Conservation (phyloP, 2,797 vertebrate species). For the Characodon lateralis region DNA sequence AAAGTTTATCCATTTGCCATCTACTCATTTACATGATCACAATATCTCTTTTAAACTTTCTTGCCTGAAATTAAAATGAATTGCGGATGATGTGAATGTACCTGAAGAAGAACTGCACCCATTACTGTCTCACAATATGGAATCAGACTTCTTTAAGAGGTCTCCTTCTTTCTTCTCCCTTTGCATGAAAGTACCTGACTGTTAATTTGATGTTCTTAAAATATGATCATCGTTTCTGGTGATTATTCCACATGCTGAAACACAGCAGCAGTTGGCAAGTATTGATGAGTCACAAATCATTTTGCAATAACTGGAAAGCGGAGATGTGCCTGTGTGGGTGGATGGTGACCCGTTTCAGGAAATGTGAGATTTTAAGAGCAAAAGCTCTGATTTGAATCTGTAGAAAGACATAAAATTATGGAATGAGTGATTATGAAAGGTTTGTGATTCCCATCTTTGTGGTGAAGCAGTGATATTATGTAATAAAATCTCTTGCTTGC, state of each 20-base stretch:
- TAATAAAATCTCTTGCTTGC: background rate
- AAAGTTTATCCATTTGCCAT: background rate
- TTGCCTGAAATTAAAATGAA: background rate
- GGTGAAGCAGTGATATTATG: background rate
- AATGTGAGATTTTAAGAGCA: constrained; percentile 61
- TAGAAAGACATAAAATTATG: constrained; percentile 28
- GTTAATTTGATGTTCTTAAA: constrained; percentile 4
- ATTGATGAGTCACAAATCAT: constrained; percentile 56
- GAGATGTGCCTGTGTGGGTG: constrained; percentile 52
- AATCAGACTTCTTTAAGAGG: background rate
- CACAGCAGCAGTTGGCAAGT: constrained; percentile 35
- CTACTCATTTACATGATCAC: background rate
- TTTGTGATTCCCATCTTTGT: too few species aligned
- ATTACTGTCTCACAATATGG: background rate
- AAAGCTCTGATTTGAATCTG: constrained; percentile 38
- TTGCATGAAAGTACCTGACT: constrained; percentile 18
- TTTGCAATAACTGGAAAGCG: constrained; percentile 50
- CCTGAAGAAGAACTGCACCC: background rate
- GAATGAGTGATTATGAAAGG: constrained; percentile 17
- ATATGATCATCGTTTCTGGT: constrained; percentile 38
- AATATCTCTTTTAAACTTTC: background rate
- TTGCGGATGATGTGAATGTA: background rate
- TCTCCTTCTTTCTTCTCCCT: constrained; percentile 9
- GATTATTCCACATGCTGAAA: constrained; percentile 41
- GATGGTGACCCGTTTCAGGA: constrained; percentile 51